Evolutionary conservation across 2,888 invertebrate species (phyloP).

Genomic region (Pilophorus perplexus): DNA sequence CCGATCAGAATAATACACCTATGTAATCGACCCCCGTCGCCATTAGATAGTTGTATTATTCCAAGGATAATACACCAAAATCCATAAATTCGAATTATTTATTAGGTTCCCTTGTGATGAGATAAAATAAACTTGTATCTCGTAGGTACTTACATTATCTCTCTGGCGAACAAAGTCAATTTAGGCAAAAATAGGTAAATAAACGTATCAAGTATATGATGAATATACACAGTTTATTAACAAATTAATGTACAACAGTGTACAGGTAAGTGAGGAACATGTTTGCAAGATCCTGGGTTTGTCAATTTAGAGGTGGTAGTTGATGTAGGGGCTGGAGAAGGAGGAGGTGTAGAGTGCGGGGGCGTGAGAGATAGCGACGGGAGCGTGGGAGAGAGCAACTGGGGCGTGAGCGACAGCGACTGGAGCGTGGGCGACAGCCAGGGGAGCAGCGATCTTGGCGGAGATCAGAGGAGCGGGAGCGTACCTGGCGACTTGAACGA

Average conservation of each 20-base stretch:
- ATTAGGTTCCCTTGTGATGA: too few species aligned
- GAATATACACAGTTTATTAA: constrained; percentile 38
- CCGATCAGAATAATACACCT: too few species aligned
- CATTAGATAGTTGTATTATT: too few species aligned
- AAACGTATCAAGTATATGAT: not conserved
- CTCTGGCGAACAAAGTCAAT: too few species aligned
- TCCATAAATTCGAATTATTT: too few species aligned
- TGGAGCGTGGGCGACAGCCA: not conserved
- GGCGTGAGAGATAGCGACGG: constrained; percentile 23
- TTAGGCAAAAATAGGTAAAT: too few species aligned
- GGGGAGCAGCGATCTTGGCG: constrained; percentile 9
- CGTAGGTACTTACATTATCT: too few species aligned
- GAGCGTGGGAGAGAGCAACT: constrained; percentile 10
- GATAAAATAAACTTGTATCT: too few species aligned
- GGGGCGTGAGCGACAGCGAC: constrained; percentile 1
- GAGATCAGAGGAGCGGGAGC: not conserved
- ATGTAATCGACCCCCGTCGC: too few species aligned
- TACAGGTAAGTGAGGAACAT: constrained; percentile 8
- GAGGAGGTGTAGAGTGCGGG: constrained; percentile 29
- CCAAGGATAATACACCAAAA: too few species aligned
- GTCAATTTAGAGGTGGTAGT: constrained; percentile 33
- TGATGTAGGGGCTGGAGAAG: constrained; percentile 22
- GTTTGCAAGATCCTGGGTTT: not conserved
- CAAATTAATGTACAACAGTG: constrained; percentile 38
- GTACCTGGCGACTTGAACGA: not conserved